Base-by-base conservation (phyloP, 2,797 vertebrate species). In the Glossophaga mutica region DNA sequence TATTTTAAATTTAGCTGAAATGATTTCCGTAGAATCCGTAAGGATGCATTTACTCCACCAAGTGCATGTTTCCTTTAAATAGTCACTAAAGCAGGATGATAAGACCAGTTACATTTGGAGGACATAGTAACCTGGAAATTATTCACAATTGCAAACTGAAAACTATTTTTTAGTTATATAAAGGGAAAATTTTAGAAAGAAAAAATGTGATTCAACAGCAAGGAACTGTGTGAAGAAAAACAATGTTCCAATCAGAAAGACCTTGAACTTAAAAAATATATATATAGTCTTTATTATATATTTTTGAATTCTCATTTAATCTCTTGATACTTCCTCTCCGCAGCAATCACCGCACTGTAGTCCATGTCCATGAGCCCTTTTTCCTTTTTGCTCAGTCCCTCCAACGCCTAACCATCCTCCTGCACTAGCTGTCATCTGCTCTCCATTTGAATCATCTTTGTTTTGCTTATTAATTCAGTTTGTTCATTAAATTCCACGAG, bases 101-200 rank as follows among this genome's bases (percentile, higher is more conserved):
- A 79, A 50, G n/a, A 50, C 8, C 1, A 42, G 50, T 71, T 82
- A 39, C 6, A 50, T 78, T 70, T 34, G 21, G 2, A 76, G 71
- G 9, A 93, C 76, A 71, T 81, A 76, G 55, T 71, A 79, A 91
- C 46, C 77, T 76, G 59, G 67, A 91, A 92, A 91, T 93, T 48
- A 90, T 57, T 24, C 15, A 37, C 4, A 86, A 42, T 4, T 39
- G 5, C 19, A 70, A 90, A 93, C 16, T 48, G 16, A 87, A 96
- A 78, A 84, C 18, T 74, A 70, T 65, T 44, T 37, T 91, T 96
- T 73, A n/a, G 22, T 76, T 50, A 48, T 9, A 90, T 37, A 88
- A 95, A 62, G 6, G 59, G 16, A 77, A 21, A 73, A 94, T 89
- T 83, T 89, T 78, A 73, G 34, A 82, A 93, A 83, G 9, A 52